These are phyloP conservation scores for Corapipo altera DNA, from an alignment of 2,113 vertebrate genomes.

Conservation along the genomic window DNA sequence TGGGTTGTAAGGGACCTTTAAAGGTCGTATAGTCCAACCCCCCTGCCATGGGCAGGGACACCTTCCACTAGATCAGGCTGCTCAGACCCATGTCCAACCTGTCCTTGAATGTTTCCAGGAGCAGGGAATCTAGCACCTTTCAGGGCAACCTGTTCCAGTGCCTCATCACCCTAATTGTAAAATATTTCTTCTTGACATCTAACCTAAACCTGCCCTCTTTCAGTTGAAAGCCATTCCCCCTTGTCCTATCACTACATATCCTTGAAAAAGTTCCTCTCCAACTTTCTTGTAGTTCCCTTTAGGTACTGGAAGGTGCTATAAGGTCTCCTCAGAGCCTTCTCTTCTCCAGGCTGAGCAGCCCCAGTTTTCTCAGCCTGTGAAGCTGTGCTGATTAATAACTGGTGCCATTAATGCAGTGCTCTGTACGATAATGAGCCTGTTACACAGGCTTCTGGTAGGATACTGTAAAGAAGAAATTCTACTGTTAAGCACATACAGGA, in stretches of 20 bases:
- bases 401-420: background rate
- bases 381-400: background rate
- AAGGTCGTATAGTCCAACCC: background rate
- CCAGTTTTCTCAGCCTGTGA: background rate
- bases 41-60: background rate
- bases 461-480: background rate
- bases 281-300: background rate
- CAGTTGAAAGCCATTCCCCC: background rate
- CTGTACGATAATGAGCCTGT: background rate
- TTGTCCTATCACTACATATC: background rate
- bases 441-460: no score
- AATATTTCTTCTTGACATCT: background rate
- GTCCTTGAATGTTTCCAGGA: background rate
- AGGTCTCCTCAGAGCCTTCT: background rate
- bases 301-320: background rate
- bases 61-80: background rate
- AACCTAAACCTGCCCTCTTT: background rate
- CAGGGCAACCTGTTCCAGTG: background rate
- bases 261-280: background rate
- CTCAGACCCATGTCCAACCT: background rate
- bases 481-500: background rate
- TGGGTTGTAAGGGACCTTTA: background rate
- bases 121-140: background rate
- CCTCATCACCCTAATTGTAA: fast-evolving
- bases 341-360: background rate